Percentiles rank a stretch among this genome's conserved stretches.
These are phyloP conservation scores for Coenonympha glycerion DNA, from an alignment of 2,888 invertebrate species.

Conservation along the genomic window DNA sequence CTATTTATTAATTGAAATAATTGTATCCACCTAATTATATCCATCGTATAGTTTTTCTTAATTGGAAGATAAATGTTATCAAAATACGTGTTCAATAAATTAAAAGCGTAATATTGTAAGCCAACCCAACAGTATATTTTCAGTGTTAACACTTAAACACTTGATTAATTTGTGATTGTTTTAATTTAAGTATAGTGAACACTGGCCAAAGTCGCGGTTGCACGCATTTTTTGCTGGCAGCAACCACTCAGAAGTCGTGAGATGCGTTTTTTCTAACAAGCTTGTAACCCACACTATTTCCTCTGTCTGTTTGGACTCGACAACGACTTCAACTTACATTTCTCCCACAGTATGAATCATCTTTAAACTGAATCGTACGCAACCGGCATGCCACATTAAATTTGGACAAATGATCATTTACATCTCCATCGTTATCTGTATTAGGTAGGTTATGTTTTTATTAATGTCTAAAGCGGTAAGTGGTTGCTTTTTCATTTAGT, in stretches of 20 bases:
- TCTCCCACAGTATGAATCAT: slow-evolving; percentile 23
- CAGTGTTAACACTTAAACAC: neutral
- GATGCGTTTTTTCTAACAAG: slow-evolving; percentile 53
- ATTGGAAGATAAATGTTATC: slow-evolving; percentile 11
- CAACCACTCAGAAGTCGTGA: slow-evolving; percentile 65
- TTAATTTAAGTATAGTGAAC: slow-evolving; percentile 27
- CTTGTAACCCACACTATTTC: slow-evolving; percentile 51
- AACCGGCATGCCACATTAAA: slow-evolving; percentile 24
- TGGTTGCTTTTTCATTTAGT: slow-evolving; percentile 24
- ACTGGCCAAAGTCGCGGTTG: slow-evolving; percentile 9
- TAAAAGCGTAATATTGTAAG: slow-evolving; percentile 27
- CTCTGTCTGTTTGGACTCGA: slow-evolving; percentile 3
- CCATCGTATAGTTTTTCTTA: slow-evolving; percentile 1
- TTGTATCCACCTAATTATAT: neutral
- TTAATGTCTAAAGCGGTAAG: slow-evolving; percentile 27
- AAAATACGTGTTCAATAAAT: slow-evolving; percentile 7
- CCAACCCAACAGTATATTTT: neutral
- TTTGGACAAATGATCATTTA: slow-evolving; percentile 4
- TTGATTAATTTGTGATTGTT: slow-evolving; percentile 20
- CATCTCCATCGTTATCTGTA: slow-evolving; percentile 8
- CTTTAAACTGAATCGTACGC: slow-evolving; percentile 13
- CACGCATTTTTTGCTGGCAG: slow-evolving; percentile 42
- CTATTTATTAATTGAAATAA: slow-evolving; percentile 4
- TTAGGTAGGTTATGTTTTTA: slow-evolving; percentile 27
- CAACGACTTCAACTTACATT: slow-evolving; percentile 24